These are phyloP conservation scores for Lepus timidus DNA, from an alignment of 2,113 vertebrate species.

Conservation along the genomic window DNA sequence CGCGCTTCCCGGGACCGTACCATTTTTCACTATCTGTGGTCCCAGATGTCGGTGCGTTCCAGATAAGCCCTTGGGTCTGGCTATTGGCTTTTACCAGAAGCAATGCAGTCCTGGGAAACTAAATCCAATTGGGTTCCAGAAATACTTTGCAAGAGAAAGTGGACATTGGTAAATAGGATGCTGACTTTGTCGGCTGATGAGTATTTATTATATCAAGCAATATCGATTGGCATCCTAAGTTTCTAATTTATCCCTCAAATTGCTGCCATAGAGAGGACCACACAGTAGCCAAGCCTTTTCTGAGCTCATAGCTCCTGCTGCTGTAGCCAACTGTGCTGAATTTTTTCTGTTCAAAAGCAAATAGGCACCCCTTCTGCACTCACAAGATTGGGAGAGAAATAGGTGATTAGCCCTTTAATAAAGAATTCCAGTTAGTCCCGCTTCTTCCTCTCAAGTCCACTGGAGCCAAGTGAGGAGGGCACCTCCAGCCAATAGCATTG, in stretches of 20 bases:
- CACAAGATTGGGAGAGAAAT: background rate
- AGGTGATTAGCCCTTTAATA: background rate
- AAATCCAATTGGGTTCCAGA: slow-evolving; percentile 46
- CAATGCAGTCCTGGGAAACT: background rate
- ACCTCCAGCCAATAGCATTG: background rate
- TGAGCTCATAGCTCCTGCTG: background rate
- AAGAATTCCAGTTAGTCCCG: background rate
- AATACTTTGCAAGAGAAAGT: slow-evolving; percentile 28
- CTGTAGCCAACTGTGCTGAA: background rate
- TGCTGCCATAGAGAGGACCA: background rate
- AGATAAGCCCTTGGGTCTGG: background rate
- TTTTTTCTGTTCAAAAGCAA: background rate
- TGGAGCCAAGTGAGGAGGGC: background rate
- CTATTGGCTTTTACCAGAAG: slow-evolving; percentile 46
- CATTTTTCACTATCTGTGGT: slow-evolving; percentile 58
- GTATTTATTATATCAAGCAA: background rate
- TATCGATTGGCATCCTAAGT: background rate
- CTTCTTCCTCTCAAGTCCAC: background rate
- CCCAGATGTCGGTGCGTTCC: slow-evolving; percentile 53
- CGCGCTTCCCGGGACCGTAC: slow-evolving; percentile 51
- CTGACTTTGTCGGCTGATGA: background rate
- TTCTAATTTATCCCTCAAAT: background rate
- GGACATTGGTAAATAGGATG: background rate
- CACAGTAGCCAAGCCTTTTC: background rate
- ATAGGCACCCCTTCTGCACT: background rate